Percentiles rank a stretch among this genome's conserved stretches.
These are phyloP conservation scores for Tyto alba DNA, from an alignment of 2,113 vertebrate genomes.

Conservation along the genomic window DNA sequence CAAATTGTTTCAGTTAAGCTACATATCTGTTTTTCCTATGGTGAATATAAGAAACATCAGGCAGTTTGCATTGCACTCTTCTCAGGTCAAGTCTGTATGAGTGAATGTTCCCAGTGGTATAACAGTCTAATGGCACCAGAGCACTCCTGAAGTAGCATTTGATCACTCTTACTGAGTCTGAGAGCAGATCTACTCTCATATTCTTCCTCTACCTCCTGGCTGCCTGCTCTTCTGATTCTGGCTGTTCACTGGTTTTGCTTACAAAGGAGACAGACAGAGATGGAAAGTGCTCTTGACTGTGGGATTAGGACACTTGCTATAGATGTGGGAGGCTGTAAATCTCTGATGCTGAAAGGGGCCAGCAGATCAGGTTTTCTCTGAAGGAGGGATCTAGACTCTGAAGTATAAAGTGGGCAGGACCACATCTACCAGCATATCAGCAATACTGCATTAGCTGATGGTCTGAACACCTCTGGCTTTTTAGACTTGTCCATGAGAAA, in stretches of 20 bases:
- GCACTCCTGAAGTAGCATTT: background rate
- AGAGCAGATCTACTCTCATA: background rate
- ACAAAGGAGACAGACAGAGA: background rate
- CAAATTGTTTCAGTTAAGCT: background rate
- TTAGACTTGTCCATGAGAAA: background rate
- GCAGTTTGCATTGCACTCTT: background rate
- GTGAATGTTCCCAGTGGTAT: background rate
- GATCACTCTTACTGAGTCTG: background rate
- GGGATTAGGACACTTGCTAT: background rate
- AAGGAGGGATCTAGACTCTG: background rate
- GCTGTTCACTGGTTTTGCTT: background rate
- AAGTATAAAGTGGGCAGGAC: background rate
- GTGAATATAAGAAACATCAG: background rate
- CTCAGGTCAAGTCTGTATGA: background rate
- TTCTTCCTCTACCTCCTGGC: background rate
- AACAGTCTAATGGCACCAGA: background rate
- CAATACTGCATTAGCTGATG: accelerated
- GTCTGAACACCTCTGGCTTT: background rate
- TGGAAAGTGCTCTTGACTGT: background rate
- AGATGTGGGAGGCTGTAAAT: background rate
- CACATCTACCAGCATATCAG: background rate
- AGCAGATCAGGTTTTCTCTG: background rate
- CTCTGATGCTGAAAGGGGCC: background rate
- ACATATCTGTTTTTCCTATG: background rate
- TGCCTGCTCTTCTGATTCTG: background rate